These are phyloP conservation scores for Chauna torquata DNA, from an alignment of 2,113 vertebrate genomes.

Conservation along the genomic window DNA sequence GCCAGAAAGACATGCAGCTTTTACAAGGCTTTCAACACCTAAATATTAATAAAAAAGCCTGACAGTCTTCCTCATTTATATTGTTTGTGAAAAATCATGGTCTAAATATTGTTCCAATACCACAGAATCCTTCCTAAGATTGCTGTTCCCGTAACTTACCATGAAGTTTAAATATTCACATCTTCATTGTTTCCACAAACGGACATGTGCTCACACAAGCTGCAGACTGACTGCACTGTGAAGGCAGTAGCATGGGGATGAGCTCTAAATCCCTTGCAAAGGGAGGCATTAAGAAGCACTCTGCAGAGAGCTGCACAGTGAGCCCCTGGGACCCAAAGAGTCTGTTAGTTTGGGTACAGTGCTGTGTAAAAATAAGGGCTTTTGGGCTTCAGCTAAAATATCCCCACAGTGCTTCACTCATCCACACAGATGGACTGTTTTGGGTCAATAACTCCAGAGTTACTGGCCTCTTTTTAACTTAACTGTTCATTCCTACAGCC, in stretches of 20 bases:
- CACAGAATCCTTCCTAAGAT: background rate
- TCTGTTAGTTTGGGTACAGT: background rate
- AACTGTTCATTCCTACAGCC: background rate
- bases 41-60: background rate
- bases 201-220: background rate
- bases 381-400: background rate
- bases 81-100: background rate
- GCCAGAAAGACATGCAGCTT: background rate
- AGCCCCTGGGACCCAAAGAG: background rate
- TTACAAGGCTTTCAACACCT: background rate
- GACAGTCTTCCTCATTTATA: background rate
- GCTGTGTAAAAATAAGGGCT: background rate
- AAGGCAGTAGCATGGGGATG: accelerated
- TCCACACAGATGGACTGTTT: accelerated
- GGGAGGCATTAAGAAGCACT: no score
- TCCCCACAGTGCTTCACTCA: background rate
- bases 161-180: background rate
- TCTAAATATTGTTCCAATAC: background rate
- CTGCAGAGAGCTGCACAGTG: background rate
- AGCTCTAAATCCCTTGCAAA: background rate
- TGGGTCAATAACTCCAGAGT: background rate
- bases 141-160: background rate
- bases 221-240: background rate
- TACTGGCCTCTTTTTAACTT: background rate
- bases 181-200: background rate